Base-by-base conservation (phyloP, 1,140 invertebrate genomes). In the Reticulitermes speratus region DNA sequence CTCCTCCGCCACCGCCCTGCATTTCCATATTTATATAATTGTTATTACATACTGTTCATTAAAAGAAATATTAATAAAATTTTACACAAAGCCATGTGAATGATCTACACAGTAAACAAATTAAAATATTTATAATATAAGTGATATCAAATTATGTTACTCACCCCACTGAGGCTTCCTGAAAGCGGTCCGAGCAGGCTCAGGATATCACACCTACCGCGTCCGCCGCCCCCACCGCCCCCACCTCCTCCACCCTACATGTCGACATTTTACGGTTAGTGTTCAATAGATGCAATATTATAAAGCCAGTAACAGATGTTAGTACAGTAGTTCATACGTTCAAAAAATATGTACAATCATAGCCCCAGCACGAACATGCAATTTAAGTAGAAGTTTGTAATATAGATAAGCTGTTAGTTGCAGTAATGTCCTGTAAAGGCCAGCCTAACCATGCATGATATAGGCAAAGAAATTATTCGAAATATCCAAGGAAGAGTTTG, bases 141-240 rank as follows among this genome's bases (percentile, higher is more conserved):
- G 6, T 45, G 23, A 82, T 14, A n/a, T 38, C 5, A 21, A 38
- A 44, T 85, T 8, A 30, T 8, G 21, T 45, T 85, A 86, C 87
- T 85, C 83, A 88, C 88, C n/a, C 88, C 88, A 85, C 88, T 89
- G 45, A 87, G 87, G 55, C 87, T 87, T 81, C 87, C 88, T 32
- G 88, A 85, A 38, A 89, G 85, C 19, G 88, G 88, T 52, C 88
- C 87, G 3, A 89, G 84, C 14, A 89, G 87, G 44, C 86, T 87
- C 11, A 89, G 59, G 44, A 89, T 87, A 38, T 84, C 84, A 25
- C 48, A 84, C 0, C 84, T 3, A 55, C 84, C 84, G 14, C 38
- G 6, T 2, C 21, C 21, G 2, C 52, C 83, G 5, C 38, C 48
- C 9, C 8, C 48, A 9, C 44, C 82, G 8, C 84, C 84, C 19